Base-by-base conservation (phyloP, 1,140 invertebrate genomes). In the Steinernema feltiae region DNA sequence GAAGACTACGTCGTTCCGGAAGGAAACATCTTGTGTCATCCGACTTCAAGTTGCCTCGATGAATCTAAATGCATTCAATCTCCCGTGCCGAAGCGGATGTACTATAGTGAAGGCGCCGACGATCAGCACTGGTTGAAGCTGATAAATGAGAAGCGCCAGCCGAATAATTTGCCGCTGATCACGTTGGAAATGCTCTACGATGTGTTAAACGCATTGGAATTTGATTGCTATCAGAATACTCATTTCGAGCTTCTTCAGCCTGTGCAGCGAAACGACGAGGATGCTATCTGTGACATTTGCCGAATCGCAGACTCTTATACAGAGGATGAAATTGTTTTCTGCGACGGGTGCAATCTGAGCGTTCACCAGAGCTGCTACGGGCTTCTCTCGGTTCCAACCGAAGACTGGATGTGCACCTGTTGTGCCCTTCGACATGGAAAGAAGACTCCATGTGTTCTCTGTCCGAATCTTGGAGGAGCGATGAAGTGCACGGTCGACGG, bases 221-320 rank as follows among this genome's bases (percentile, higher is more conserved):
- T 80, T 69, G 29, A 80, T 32, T 72, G 79, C 77, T 82, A 82
- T 48, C 46, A 82, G 80, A 82, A 79, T 18, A 81, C 81, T 30
- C 79, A 80, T 46, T 48, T 48, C 27, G 73, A 72, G n/a, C 72
- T 82, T 2, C 69, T 81, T 46, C 78, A 82, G 48, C 78, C 76
- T 21, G 32, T 81, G 17, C n/a, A 90, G 95, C 69, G 90, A 30
- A 1, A 73, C 94, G 90, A 97, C 88, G 96, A 98, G 88, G 96
- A 97, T 89, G 94, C 97, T 73, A 95, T 97, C 78, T 99, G 96
- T 88, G 95, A 98, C 88, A 95, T 99, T 69, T 98, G 96, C 88
- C 90, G 94, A 88, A 97, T 94, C 84, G 91, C 92, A 79, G 95
- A 98, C 87, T 96, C 93, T 35, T 94, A 98, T 87, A 95, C 98